Evolutionary conservation across 2,113 vertebrate species (phyloP), one percentile per base, ranked within the genome.

Genomic region (Ctenomys sociabilis): DNA sequence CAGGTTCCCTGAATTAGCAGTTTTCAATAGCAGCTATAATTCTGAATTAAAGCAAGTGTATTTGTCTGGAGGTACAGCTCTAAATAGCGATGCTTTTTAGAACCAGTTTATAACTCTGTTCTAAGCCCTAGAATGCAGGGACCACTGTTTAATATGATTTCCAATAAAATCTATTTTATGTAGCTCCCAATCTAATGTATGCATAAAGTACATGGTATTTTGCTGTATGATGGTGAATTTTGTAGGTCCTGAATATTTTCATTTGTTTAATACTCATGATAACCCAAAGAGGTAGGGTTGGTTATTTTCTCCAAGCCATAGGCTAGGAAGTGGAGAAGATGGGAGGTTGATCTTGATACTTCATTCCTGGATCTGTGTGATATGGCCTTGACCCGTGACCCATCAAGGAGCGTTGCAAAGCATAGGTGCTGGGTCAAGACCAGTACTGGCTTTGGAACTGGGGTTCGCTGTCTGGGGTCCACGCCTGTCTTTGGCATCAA

Each of bases 121-220:
- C 77, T 93, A 61, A 72, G 52, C 82, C 81, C 49, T 83, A 40
- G 22, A 77, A 43, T 22, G 72, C 86, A 95, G 24, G n/a, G 82
- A 49, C 22, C 4, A 24, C 24, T 68, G 37, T 54, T 88, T 78
- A 70, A 91, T 84, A 91, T 30, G 43, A 30, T 88, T 72, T 86
- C 66, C 19, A 93, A 78, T 89, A 96, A 94, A 96, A 87, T 54
- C 22, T 61, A 49, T 43, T 82, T 83, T 93, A 88, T 92, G 88
- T 94, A 43, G 61, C 93, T 90, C 93, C 26, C 72, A 82, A 63
- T 37, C 81, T 77, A 75, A 78, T 54, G 63, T 3, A 24, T 28
- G 49, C 28, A 45, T 54, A 63, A 75, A 88, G 59, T 43, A 49
- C 19, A n/a, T 12, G 26, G 77, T 81, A 32, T 63, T 73, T 77